These are phyloP conservation scores for Caenorhabditis uteleia DNA, from an alignment of 2,888 invertebrate genomes.

Conservation along the genomic window DNA sequence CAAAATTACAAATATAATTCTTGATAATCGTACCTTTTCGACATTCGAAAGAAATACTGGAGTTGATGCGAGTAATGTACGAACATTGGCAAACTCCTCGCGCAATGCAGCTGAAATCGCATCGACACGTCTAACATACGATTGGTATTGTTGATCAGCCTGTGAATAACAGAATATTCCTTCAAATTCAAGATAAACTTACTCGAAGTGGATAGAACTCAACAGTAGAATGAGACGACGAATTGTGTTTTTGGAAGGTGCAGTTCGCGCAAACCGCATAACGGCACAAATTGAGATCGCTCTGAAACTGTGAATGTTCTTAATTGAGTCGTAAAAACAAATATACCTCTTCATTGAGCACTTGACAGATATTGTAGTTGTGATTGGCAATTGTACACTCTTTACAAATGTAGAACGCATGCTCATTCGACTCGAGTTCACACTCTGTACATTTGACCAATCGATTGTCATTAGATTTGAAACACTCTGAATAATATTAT, in stretches of 20 bases:
- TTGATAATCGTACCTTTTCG: neutral
- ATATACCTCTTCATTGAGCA: slow-evolving; percentile 4
- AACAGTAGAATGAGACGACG: neutral
- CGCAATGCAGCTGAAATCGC: neutral
- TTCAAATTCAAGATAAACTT: slow-evolving; percentile 1
- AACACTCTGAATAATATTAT: too few relatives aligned
- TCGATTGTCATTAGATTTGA: slow-evolving; percentile 7
- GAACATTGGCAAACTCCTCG: neutral
- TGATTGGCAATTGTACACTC: slow-evolving; percentile 14
- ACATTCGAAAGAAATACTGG: neutral
- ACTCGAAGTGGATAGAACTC: slow-evolving; percentile 9
- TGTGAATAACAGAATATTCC: too few relatives aligned
- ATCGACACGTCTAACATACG: neutral
- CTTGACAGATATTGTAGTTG: slow-evolving; percentile 5
- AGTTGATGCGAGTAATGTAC: neutral
- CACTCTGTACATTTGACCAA: slow-evolving; percentile 5
- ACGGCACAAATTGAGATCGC: neutral
- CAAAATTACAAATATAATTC: neutral
- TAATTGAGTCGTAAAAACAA: neutral
- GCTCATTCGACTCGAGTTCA: slow-evolving; percentile 7
- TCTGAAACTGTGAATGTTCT: neutral
- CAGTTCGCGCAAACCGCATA: slow-evolving; percentile 16
- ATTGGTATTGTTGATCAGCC: neutral
- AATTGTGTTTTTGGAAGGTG: slow-evolving; percentile 7
- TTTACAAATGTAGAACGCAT: slow-evolving; percentile 15